phyloP scores from a whole-genome alignment of 2,888 invertebrate genomes.

The Taphrorychus bicolor region DNA sequence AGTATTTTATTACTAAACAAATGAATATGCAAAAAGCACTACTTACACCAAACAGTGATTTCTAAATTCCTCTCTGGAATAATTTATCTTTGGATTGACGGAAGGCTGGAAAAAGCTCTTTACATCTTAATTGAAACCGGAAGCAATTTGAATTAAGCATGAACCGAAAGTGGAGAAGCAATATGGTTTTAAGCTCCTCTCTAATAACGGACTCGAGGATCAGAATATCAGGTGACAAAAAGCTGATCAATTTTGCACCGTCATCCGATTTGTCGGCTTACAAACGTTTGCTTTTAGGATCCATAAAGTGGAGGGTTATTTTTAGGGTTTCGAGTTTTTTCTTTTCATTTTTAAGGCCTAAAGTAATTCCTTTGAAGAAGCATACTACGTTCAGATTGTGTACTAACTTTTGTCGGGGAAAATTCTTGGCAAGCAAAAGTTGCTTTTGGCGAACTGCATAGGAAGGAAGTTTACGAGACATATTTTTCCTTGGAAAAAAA shows the following conservation, averaged over 20 bases:
- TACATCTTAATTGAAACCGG: slow-evolving; percentile 13
- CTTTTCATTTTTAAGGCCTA: too few species aligned
- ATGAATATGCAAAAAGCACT: too few species aligned
- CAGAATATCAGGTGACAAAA: slow-evolving; percentile 18
- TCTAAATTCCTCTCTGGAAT: background rate
- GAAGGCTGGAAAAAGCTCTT: slow-evolving; percentile 1
- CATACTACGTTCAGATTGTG: too few species aligned
- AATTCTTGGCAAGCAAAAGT: background rate
- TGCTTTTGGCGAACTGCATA: background rate
- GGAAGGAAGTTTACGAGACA: too few species aligned
- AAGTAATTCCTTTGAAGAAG: too few species aligned
- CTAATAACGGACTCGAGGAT: slow-evolving; percentile 11
- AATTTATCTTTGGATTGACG: background rate
- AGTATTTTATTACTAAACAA: too few species aligned
- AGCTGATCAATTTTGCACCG: slow-evolving; percentile 26
- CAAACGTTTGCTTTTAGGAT: slow-evolving; percentile 24
- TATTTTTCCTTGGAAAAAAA: slow-evolving; percentile 13
- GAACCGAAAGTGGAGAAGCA: background rate
- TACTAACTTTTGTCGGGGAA: too few species aligned
- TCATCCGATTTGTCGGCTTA: slow-evolving; percentile 19
- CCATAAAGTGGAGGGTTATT: background rate
- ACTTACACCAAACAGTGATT: too few species aligned
- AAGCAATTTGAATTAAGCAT: slow-evolving; percentile 9
- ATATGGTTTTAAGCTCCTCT: slow-evolving; percentile 8
- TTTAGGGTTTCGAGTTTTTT: too few species aligned